Evolutionary conservation across 2,797 vertebrate genomes (phyloP).

Genomic region (Poeciliopsis turneri): DNA sequence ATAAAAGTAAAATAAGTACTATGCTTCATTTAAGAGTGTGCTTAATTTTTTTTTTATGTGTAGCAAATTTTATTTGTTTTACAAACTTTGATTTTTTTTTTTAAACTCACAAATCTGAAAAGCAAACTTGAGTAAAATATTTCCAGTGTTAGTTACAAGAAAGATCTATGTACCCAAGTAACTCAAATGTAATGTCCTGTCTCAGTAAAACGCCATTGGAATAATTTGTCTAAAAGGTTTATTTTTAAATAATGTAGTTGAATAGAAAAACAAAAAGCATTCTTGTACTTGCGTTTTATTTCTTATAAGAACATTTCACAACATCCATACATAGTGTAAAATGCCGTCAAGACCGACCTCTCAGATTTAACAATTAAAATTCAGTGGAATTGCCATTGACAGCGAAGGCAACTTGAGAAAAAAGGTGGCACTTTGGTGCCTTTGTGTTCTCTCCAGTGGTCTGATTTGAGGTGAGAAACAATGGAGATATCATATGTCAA

Average conservation of each 20-base stretch:
- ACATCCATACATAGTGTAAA: not conserved
- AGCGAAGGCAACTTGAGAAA: constrained; percentile 38
- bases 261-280: not conserved
- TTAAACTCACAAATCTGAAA: not conserved
- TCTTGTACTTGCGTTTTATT: not conserved
- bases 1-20: not conserved
- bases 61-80: not conserved
- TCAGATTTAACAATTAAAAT: constrained; percentile 28
- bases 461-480: constrained; percentile 69
- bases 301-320: not conserved
- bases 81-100: not conserved
- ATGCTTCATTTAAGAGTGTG: not conserved
- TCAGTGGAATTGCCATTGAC: constrained; percentile 18
- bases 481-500: constrained; percentile 61
- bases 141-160: not conserved
- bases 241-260: not conserved
- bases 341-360: not conserved
- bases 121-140: not conserved
- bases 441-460: constrained; percentile 52
- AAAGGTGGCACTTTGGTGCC: constrained; percentile 63
- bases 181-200: not conserved
- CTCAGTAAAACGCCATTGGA: not conserved
- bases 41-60: not conserved
- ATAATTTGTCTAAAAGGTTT: not conserved
- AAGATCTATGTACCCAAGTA: not conserved